Percentiles rank a stretch among this genome's conserved stretches.
phyloP scores from a whole-genome alignment of 2,888 invertebrate genomes.

The Cephus rjabovi region DNA sequence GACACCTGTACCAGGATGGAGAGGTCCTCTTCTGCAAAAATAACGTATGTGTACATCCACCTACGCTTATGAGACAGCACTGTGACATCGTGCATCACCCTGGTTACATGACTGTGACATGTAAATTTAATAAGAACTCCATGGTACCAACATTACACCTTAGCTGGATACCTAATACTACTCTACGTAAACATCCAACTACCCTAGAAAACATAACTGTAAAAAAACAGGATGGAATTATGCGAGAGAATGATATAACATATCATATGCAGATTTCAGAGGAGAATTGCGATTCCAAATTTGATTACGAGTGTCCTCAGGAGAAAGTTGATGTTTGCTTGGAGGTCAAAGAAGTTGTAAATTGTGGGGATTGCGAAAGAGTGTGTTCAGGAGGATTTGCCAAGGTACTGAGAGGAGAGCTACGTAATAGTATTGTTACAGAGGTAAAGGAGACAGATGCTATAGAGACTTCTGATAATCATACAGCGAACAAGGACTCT shows the following conservation, averaged over 20 bases:
- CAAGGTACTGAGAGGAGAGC: slow-evolving; percentile 2
- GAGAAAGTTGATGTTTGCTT: slow-evolving; percentile 64
- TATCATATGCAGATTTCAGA: slow-evolving; percentile 27
- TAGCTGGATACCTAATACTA: slow-evolving; percentile 95
- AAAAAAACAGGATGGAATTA: slow-evolving; percentile 59
- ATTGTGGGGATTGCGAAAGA: slow-evolving; percentile 60
- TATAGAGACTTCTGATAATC: not conserved
- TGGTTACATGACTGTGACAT: slow-evolving; percentile 90
- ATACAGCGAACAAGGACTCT: not conserved
- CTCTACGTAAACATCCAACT: slow-evolving; percentile 86
- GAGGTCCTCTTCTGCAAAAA: slow-evolving; percentile 93
- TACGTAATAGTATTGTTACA: not conserved
- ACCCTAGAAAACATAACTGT: slow-evolving; percentile 74
- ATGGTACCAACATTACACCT: slow-evolving; percentile 86
- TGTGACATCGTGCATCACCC: slow-evolving; percentile 91
- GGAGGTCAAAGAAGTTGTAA: slow-evolving; percentile 60
- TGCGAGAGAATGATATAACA: slow-evolving; percentile 10
- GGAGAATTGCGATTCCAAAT: slow-evolving; percentile 24
- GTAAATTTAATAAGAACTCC: slow-evolving; percentile 82
- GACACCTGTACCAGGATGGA: slow-evolving; percentile 78
- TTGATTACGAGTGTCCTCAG: slow-evolving; percentile 15
- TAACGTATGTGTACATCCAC: slow-evolving; percentile 97
- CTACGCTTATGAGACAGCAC: slow-evolving; percentile 83
- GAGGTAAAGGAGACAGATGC: not conserved
- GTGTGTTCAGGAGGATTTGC: slow-evolving; percentile 56